Conservation (phyloP, 2,888 invertebrate species). For the Ethmia dodecea region DNA sequence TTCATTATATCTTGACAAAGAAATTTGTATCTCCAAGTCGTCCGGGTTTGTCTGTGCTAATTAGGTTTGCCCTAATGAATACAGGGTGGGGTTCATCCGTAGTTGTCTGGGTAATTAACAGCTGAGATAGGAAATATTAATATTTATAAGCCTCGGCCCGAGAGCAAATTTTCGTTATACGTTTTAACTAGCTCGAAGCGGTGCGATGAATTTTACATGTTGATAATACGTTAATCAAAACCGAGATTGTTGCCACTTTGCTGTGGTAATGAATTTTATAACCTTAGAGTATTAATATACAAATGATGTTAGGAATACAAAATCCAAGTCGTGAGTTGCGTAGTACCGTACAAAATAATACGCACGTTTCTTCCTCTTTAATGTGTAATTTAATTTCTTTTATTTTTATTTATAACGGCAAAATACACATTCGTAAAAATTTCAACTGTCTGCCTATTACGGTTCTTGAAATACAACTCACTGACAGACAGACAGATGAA, state of each 20-base stretch:
- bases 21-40: slow-evolving; percentile 35
- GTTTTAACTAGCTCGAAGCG: slow-evolving; percentile 40
- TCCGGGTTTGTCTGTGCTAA: slow-evolving; percentile 55
- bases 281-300: too few species aligned
- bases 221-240: slow-evolving; percentile 34
- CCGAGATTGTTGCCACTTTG: slow-evolving; percentile 13
- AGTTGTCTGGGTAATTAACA: slow-evolving; percentile 69
- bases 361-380: too few species aligned
- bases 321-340: too few species aligned
- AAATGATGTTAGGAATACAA: too few species aligned
- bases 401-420: too few species aligned
- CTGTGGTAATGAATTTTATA: too few species aligned
- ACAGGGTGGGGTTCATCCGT: slow-evolving; percentile 57
- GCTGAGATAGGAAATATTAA: slow-evolving; percentile 69
- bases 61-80: slow-evolving; percentile 66
- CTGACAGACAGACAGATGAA: too few species aligned
- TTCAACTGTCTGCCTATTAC: too few species aligned
- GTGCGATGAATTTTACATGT: slow-evolving; percentile 54
- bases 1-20: slow-evolving; percentile 39
- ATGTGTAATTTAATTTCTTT: too few species aligned
- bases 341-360: too few species aligned
- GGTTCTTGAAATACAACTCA: too few species aligned
- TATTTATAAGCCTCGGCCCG: slow-evolving; percentile 58
- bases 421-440: too few species aligned
- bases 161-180: slow-evolving; percentile 50